Conservation (phyloP, 2,113 vertebrate genomes). For the Corythaixoides concolor region DNA sequence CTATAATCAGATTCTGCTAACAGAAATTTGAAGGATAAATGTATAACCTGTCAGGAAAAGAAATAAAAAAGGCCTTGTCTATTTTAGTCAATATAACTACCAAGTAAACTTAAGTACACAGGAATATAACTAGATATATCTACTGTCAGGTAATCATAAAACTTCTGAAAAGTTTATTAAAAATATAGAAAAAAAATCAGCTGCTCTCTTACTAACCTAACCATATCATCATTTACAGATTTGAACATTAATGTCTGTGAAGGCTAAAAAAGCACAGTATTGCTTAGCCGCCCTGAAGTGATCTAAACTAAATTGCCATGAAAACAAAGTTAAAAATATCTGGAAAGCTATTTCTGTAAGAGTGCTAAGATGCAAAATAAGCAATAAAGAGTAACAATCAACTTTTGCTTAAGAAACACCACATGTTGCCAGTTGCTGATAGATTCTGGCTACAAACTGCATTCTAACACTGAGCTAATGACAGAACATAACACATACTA, state of each 20-base stretch:
- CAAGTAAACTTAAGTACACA: not conserved
- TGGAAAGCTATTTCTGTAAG: not conserved
- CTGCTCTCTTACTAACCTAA: not conserved
- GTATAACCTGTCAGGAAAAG: not conserved
- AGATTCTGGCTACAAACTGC: slow-evolving; percentile 6
- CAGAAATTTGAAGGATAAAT: not conserved
- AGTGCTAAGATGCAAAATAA: not conserved
- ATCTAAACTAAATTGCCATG: not conserved
- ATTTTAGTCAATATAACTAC: not conserved
- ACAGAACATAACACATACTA: not conserved
- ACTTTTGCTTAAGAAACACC: not conserved
- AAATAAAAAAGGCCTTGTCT: not conserved
- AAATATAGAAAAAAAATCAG: not conserved
- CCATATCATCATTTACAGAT: not conserved
- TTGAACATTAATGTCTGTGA: not conserved
- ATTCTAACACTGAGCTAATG: slow-evolving; percentile 3
- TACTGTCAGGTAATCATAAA: not conserved
- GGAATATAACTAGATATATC: not conserved
- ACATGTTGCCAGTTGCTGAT: not conserved
- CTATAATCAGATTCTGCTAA: not conserved
- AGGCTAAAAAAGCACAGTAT: not conserved
- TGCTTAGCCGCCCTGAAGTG: not conserved
- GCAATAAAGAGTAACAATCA: not conserved
- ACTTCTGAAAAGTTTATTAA: not conserved
- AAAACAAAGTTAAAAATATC: not conserved